These are phyloP conservation scores for Pseudomyrmex concolor DNA, from an alignment of 1,140 invertebrate species.

Conservation along the genomic window DNA sequence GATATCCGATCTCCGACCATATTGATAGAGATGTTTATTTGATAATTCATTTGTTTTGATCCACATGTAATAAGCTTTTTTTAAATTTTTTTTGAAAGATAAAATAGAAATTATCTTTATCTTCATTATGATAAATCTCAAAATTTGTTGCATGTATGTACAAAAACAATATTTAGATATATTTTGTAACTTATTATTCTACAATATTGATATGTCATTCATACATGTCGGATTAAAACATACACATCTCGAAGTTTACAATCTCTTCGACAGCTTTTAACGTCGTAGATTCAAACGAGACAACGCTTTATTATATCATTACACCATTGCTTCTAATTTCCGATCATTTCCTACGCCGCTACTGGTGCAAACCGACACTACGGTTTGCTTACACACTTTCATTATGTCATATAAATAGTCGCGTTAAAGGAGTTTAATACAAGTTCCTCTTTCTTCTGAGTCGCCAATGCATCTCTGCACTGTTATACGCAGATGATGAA, in stretches of 20 bases:
- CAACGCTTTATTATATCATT: conserved; percentile 37
- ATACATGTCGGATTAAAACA: background rate
- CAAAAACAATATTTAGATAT: background rate
- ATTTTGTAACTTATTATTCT: background rate
- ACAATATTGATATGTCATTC: background rate
- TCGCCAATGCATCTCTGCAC: conserved; percentile 12
- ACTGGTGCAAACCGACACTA: background rate
- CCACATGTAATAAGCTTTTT: too few relatives aligned
- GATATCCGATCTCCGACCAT: background rate
- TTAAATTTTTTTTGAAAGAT: too few relatives aligned
- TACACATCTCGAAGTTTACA: background rate
- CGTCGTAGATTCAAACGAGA: background rate
- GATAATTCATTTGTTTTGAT: background rate
- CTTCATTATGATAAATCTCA: background rate
- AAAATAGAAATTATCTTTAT: background rate
- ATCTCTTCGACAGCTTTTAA: background rate
- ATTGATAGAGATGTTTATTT: conserved; percentile 3
- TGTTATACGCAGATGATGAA: background rate
- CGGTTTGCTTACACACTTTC: background rate
- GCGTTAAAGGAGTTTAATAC: conserved; percentile 14
- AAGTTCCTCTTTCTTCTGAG: background rate
- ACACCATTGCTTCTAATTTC: background rate
- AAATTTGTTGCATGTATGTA: background rate
- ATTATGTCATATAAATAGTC: conserved; percentile 11
- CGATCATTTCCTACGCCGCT: background rate